These are phyloP conservation scores for Maniola jurtina DNA, from an alignment of 1,140 invertebrate species.

Conservation along the genomic window DNA sequence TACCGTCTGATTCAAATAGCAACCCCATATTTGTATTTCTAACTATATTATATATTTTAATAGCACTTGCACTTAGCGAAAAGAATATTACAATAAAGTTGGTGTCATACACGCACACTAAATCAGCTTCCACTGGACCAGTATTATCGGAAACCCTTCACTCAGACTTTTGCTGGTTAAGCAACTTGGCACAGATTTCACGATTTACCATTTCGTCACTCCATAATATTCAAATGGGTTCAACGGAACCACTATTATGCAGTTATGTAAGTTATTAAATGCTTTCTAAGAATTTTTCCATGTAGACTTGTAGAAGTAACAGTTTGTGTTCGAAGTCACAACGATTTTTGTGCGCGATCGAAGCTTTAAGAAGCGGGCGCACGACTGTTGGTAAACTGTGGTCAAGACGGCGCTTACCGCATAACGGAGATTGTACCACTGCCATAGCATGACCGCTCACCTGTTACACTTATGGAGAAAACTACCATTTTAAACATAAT, in stretches of 20 bases:
- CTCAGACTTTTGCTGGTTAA: conserved; percentile 27
- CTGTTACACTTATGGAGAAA: background rate
- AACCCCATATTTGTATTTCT: conserved; percentile 55
- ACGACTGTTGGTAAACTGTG: conserved; percentile 23
- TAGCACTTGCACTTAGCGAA: background rate
- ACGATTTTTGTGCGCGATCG: conserved; percentile 9
- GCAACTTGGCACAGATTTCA: conserved; percentile 39
- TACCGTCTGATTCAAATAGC: conserved; percentile 70
- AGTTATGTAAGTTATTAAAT: background rate
- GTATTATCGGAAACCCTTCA: conserved; percentile 33
- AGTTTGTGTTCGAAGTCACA: background rate
- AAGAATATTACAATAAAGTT: background rate
- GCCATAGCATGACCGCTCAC: conserved; percentile 15
- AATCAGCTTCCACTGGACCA: conserved; percentile 13
- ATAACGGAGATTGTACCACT: conserved; percentile 32
- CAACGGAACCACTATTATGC: background rate
- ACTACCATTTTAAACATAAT: background rate
- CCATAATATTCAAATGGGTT: conserved; percentile 5
- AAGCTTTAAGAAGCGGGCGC: conserved; percentile 25
- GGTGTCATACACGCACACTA: background rate
- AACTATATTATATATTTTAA: background rate
- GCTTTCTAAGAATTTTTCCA: background rate
- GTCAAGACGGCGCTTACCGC: conserved; percentile 11
- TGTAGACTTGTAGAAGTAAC: no score
- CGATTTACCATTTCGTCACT: conserved; percentile 13